These are phyloP conservation scores for Calosoma granatense DNA, from an alignment of 1,140 invertebrate genomes.

Conservation along the genomic window DNA sequence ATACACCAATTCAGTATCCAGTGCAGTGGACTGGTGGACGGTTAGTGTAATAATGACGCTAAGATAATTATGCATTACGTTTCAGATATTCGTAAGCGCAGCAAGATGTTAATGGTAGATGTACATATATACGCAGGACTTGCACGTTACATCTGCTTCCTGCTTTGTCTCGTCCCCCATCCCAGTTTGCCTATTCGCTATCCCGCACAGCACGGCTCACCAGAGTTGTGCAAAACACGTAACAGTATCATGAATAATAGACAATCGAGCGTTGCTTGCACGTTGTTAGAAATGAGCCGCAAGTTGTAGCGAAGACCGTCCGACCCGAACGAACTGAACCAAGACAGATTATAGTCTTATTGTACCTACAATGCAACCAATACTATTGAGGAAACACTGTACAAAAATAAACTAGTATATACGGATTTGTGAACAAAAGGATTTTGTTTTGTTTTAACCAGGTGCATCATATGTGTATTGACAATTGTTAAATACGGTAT, in stretches of 20 bases:
- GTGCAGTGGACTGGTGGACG: background rate
- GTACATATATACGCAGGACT: background rate
- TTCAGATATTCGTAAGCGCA: background rate
- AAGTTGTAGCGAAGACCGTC: background rate
- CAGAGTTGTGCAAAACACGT: background rate
- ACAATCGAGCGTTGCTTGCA: background rate
- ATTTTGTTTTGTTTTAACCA: too few species aligned
- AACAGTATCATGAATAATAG: constrained; percentile 4
- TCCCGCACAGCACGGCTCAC: too few species aligned
- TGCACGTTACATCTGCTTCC: background rate
- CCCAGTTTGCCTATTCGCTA: background rate
- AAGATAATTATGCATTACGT: background rate
- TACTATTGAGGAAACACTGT: too few species aligned
- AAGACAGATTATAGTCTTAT: too few species aligned
- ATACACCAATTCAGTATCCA: background rate
- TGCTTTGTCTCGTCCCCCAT: background rate
- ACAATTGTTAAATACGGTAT: too few species aligned
- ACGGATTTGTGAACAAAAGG: too few species aligned
- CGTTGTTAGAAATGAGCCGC: background rate
- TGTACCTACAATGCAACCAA: too few species aligned
- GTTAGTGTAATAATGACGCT: background rate
- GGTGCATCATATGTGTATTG: too few species aligned
- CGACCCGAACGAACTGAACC: too few species aligned
- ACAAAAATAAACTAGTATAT: too few species aligned
- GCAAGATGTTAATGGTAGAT: background rate